Evolutionary conservation across 1,140 invertebrate species (phyloP).

Genomic region (Drosophila hydei): DNA sequence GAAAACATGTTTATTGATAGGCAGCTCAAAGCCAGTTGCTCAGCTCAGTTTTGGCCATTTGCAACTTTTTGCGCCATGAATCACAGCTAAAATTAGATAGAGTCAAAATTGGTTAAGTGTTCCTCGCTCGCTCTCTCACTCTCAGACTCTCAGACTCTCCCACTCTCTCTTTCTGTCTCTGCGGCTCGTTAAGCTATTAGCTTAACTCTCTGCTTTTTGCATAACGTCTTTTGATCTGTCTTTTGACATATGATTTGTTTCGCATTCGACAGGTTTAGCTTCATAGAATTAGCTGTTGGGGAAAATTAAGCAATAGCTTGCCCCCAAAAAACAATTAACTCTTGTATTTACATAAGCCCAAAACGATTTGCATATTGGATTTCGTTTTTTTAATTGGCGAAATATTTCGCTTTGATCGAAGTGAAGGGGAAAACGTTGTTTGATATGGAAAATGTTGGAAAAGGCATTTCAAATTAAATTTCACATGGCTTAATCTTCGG

Average conservation of each 20-base stretch:
- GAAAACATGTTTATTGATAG: conserved; percentile 67
- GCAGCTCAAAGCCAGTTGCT: conserved; percentile 38
- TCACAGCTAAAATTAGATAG: conserved; percentile 76
- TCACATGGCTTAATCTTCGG: not conserved
- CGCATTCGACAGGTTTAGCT: conserved; percentile 36
- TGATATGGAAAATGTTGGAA: conserved; percentile 40
- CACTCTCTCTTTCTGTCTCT: not conserved
- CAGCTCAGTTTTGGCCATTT: conserved; percentile 46
- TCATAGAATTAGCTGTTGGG: conserved; percentile 59
- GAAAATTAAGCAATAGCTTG: conserved; percentile 63
- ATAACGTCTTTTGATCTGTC: conserved; percentile 52
- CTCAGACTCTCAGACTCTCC: not conserved
- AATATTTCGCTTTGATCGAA: conserved; percentile 47
- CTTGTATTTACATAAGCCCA: conserved; percentile 63
- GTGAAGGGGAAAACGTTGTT: conserved; percentile 68
- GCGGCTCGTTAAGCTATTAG: conserved; percentile 17
- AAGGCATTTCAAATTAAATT: not conserved
- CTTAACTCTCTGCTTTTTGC: conserved; percentile 49
- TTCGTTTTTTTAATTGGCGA: conserved; percentile 17
- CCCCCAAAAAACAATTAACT: conserved; percentile 46
- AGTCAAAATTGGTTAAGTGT: conserved; percentile 23
- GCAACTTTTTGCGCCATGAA: conserved; percentile 58
- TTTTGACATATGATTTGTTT: conserved; percentile 23
- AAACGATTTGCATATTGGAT: conserved; percentile 19
- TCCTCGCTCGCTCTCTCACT: conserved; percentile 4